Base-by-base conservation (phyloP, 2,888 invertebrate species). In the Spilarctia lutea region DNA sequence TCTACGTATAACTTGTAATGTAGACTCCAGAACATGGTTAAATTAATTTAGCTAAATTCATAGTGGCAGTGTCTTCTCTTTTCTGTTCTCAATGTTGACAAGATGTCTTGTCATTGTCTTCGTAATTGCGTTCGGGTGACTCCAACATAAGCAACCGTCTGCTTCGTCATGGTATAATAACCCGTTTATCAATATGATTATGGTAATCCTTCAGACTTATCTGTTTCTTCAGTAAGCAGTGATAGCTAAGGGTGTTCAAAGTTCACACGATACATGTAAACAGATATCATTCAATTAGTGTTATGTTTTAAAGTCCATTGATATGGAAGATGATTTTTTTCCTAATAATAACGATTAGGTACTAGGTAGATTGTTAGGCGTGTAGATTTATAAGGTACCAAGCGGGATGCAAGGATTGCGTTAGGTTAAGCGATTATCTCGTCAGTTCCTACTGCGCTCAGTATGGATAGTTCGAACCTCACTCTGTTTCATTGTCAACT, bases 161-260 rank as follows among this genome's bases (percentile, higher is more conserved):
- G 20, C 52, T 8, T 0, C 52, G 11, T 56, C 52, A 56, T 24
- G 52, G 24, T 56, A n/a, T 56, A n/a, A n/a, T 56, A 56, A 56
- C 52, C n/a, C 52, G n/a, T 0, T 56, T 56, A 56, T 56, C 52
- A n/a, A n/a, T 56, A n/a, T 2, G 52, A 56, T 56, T 56, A 56
- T n/a, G 11, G 11, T 56, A 56, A 56, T 56, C 52, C n/a, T n/a
- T n/a, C 6, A n/a, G n/a, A 56, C 52, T 56, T 56, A 56, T n/a
- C 52, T n/a, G 1, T 24, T 56, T 3, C 52, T 56, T 24, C 52
- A 56, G 10, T 7, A 52, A 24, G 52, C 24, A 24, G 52, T 56
- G n/a, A 56, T n/a, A 56, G 52, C 52, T 56, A 56, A 52, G 24
- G 52, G 52, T 56, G 52, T 56, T n/a, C 52, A 56, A n/a, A n/a